Evolutionary conservation across 92 coral and sea anemone species (phyloP).

Genomic region (Metridium senile): DNA sequence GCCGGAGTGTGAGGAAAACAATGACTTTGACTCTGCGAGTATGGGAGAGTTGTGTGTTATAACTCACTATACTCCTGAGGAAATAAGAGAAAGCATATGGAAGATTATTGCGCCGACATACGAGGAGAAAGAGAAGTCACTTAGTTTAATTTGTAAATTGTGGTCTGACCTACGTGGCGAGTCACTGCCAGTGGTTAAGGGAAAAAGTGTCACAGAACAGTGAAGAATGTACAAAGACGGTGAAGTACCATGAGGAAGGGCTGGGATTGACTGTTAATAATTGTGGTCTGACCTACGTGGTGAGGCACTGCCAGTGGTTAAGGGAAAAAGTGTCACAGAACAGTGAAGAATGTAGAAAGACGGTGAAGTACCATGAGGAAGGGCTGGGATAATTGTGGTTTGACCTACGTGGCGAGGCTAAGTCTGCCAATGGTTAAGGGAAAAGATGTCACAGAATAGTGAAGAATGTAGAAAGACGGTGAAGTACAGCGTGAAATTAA

Average conservation of each 20-base stretch:
- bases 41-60: constrained; percentile 85
- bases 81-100: constrained; percentile 69
- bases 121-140: constrained; percentile 95
- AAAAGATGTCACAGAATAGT: neutral
- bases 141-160: constrained; percentile 81
- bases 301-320: constrained; percentile 88
- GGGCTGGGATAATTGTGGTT: constrained; percentile 68
- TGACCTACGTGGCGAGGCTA: constrained; percentile 79
- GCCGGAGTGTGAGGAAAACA: constrained; percentile 46
- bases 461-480: neutral
- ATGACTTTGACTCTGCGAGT: constrained; percentile 84
- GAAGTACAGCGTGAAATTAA: neutral
- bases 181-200: constrained; percentile 89
- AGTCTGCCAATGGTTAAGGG: constrained; percentile 90
- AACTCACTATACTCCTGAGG: constrained; percentile 57
- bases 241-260: constrained; percentile 1
- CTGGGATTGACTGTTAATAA: no score
- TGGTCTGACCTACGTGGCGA: constrained; percentile 90
- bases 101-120: constrained; percentile 89
- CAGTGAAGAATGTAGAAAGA: neutral
- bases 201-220: constrained; percentile 8
- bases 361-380: neutral
- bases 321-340: constrained; percentile 27
- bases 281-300: constrained; percentile 87
- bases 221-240: neutral